These are phyloP conservation scores for Elaphurus davidianus DNA, from an alignment of 2,113 vertebrate species.

Conservation along the genomic window DNA sequence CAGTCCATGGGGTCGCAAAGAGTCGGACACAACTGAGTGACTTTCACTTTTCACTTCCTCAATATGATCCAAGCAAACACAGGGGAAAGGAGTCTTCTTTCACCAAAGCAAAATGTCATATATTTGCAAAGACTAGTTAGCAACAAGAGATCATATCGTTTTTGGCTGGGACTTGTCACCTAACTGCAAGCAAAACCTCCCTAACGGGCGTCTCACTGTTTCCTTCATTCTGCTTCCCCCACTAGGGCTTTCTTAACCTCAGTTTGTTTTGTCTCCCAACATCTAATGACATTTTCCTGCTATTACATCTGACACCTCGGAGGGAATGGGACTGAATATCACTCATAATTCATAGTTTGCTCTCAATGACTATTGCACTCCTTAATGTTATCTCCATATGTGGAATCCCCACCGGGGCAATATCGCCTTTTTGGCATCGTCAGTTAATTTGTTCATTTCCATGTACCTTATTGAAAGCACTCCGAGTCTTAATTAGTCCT, in stretches of 20 bases:
- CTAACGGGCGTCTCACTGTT: background rate
- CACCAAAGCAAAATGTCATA: background rate
- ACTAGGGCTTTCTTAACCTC: background rate
- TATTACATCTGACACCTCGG: constrained; percentile 61
- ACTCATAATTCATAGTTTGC: constrained; percentile 59
- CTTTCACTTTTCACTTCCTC: background rate
- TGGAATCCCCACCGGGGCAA: constrained; percentile 58
- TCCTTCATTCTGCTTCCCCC: background rate
- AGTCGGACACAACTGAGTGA: background rate
- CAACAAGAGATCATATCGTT: background rate
- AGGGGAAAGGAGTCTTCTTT: background rate
- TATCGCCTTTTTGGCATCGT: constrained; percentile 62
- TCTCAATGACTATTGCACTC: constrained; percentile 1
- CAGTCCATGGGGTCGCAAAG: background rate
- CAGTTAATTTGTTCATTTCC: constrained; percentile 74
- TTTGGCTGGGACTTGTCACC: background rate
- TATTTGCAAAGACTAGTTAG: background rate
- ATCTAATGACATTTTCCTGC: constrained; percentile 67
- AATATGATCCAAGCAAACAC: background rate
- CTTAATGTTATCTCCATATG: constrained; percentile 52
- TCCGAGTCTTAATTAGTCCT: constrained; percentile 74
- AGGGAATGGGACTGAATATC: constrained; percentile 58
- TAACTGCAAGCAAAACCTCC: background rate
- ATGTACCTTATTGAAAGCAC: constrained; percentile 69
- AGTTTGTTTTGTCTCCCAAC: constrained; percentile 62